Conservation (phyloP, 2,113 vertebrate species). For the Scolopax mira region DNA sequence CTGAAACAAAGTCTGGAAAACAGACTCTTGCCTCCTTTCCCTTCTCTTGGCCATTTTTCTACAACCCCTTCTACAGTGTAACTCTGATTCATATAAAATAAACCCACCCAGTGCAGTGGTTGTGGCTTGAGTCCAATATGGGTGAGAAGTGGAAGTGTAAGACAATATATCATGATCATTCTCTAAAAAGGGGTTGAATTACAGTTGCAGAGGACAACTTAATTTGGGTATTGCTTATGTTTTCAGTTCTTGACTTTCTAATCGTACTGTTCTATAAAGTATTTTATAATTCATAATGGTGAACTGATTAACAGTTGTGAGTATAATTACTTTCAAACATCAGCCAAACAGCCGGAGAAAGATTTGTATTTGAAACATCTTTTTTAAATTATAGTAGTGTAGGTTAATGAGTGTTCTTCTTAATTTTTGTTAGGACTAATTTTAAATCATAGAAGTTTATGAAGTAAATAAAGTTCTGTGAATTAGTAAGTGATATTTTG, state of each 20-base stretch:
- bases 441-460: background rate
- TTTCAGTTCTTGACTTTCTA: background rate
- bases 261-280: background rate
- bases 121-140: background rate
- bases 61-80: background rate
- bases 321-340: background rate
- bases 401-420: background rate
- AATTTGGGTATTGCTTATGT: background rate
- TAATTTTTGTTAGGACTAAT: background rate
- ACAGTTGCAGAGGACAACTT: background rate
- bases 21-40: background rate
- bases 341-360: background rate
- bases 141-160: background rate
- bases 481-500: background rate
- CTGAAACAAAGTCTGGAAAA: background rate
- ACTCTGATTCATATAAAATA: background rate
- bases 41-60: background rate
- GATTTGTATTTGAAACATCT: background rate
- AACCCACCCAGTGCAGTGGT: background rate
- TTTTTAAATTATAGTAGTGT: background rate
- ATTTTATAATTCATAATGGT: background rate
- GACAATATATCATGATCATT: rapidly evolving
- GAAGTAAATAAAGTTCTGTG: background rate
- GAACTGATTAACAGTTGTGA: background rate
- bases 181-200: background rate